Percentiles rank a stretch among this genome's conserved stretches.
Conservation (phyloP, 2,797 vertebrate species). For the Sparidentex hasta region DNA sequence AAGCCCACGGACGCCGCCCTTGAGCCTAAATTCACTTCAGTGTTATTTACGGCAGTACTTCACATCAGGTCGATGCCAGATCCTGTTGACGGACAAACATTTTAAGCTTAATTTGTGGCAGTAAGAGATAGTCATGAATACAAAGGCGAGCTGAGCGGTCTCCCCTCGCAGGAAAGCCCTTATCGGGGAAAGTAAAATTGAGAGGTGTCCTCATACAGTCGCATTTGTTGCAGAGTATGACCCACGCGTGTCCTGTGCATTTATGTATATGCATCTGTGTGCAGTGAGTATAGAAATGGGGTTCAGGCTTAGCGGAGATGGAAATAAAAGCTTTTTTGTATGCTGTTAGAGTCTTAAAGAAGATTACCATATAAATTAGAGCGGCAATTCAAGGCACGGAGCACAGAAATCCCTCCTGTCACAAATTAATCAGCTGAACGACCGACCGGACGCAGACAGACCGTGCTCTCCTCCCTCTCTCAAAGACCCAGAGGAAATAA, state of each 20-base stretch:
- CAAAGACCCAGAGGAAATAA: conserved; percentile 69
- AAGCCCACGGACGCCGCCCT: conserved; percentile 15
- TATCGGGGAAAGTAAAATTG: conserved; percentile 19
- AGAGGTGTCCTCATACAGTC: conserved; percentile 14
- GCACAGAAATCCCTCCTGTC: conserved; percentile 80
- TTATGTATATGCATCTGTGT: conserved; percentile 40
- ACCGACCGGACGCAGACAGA: conserved; percentile 68
- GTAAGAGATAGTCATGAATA: conserved; percentile 27
- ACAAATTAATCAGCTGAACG: conserved; percentile 82
- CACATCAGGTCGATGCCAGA: conserved; percentile 34
- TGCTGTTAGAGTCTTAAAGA: conserved; percentile 77
- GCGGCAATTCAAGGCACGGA: conserved; percentile 76
- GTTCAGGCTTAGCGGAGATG: conserved; percentile 57
- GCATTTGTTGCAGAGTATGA: conserved; percentile 6
- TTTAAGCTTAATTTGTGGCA: conserved; percentile 26
- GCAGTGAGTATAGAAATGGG: conserved; percentile 49
- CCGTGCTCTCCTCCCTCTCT: conserved; percentile 52
- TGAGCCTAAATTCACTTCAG: conserved; percentile 30
- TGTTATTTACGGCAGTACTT: conserved; percentile 42
- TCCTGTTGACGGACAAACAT: conserved; percentile 34
- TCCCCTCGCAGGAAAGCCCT: neutral
- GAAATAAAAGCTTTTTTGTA: conserved; percentile 74
- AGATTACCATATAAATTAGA: conserved; percentile 86
- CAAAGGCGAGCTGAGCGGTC: neutral
- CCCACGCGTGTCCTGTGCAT: conserved; percentile 8